These are phyloP conservation scores for Australoheros scitulus DNA, from an alignment of 2,113 vertebrate species.

Conservation along the genomic window DNA sequence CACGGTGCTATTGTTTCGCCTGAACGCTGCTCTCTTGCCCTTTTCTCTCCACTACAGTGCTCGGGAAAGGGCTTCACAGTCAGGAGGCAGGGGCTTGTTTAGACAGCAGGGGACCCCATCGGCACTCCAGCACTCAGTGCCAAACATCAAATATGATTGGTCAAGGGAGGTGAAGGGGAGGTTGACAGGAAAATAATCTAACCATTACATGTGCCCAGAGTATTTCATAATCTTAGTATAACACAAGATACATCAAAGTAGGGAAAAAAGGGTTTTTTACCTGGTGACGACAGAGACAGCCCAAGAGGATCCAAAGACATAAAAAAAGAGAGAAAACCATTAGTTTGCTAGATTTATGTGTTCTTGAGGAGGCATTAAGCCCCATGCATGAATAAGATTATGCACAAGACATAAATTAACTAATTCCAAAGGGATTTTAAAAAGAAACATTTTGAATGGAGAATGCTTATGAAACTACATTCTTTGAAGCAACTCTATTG, in stretches of 20 bases:
- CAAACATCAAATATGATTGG: conserved; percentile 73
- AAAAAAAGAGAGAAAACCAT: conserved; percentile 45
- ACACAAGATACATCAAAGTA: conserved; percentile 19
- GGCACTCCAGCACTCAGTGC: conserved; percentile 55
- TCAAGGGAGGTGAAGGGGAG: conserved; percentile 55
- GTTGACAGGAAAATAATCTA: conserved; percentile 67
- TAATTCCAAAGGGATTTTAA: conserved; percentile 45
- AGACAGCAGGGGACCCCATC: conserved; percentile 61
- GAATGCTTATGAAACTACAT: conserved; percentile 24
- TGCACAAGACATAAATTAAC: conserved; percentile 35
- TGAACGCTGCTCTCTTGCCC: conserved; percentile 76
- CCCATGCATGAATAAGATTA: conserved; percentile 24
- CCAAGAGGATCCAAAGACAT: conserved; percentile 58
- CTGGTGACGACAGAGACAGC: conserved; percentile 65
- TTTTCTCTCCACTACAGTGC: conserved; percentile 70
- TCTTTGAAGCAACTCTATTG: conserved; percentile 45
- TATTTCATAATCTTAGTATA: conserved; percentile 47
- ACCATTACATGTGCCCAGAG: conserved; percentile 31
- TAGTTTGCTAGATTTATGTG: conserved; percentile 52
- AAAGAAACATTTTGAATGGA: conserved; percentile 24
- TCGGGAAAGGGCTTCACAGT: conserved; percentile 58
- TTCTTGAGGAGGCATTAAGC: conserved; percentile 24
- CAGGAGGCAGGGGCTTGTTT: conserved; percentile 63
- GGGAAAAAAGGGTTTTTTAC: conserved; percentile 61
- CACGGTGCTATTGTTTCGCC: conserved; percentile 74